Evolutionary conservation across 1,140 invertebrate genomes (phyloP).

Genomic region (Microvelia longipes): DNA sequence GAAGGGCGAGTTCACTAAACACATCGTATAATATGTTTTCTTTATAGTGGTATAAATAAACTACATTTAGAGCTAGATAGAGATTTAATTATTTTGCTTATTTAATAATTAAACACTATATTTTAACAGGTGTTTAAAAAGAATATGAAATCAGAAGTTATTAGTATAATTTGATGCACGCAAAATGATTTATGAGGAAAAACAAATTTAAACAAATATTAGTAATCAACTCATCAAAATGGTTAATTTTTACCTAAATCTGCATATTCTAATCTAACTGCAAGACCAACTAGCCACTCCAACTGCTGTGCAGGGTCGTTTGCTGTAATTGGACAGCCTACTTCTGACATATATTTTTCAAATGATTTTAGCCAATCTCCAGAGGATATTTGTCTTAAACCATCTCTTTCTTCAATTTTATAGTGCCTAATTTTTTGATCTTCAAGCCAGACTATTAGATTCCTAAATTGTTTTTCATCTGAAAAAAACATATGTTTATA

Average conservation of each 20-base stretch:
- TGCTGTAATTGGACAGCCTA: constrained; percentile 43
- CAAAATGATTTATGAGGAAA: too few species aligned
- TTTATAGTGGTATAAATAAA: too few species aligned
- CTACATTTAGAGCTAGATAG: too few species aligned
- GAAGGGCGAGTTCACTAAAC: too few species aligned
- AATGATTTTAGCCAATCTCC: constrained; percentile 56
- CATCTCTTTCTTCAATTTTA: constrained; percentile 62
- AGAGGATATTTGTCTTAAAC: constrained; percentile 45
- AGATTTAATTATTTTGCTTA: too few species aligned
- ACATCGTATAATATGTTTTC: too few species aligned
- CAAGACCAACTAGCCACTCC: constrained; percentile 75
- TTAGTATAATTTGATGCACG: too few species aligned
- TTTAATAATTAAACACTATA: too few species aligned
- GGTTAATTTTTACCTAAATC: constrained; percentile 69
- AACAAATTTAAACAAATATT: too few species aligned
- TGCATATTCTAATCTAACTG: constrained; percentile 63
- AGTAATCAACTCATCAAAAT: too few species aligned
- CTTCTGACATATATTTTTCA: constrained; percentile 55
- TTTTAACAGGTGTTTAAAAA: too few species aligned
- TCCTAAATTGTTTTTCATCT: constrained; percentile 67
- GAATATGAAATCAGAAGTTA: too few species aligned
- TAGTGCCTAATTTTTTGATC: constrained; percentile 85
- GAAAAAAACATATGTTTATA: constrained; percentile 19
- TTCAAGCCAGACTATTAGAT: constrained; percentile 77
- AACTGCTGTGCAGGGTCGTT: constrained; percentile 42